These are phyloP conservation scores for Malacoraja senta DNA, from an alignment of 2,797 vertebrate genomes.

Conservation along the genomic window DNA sequence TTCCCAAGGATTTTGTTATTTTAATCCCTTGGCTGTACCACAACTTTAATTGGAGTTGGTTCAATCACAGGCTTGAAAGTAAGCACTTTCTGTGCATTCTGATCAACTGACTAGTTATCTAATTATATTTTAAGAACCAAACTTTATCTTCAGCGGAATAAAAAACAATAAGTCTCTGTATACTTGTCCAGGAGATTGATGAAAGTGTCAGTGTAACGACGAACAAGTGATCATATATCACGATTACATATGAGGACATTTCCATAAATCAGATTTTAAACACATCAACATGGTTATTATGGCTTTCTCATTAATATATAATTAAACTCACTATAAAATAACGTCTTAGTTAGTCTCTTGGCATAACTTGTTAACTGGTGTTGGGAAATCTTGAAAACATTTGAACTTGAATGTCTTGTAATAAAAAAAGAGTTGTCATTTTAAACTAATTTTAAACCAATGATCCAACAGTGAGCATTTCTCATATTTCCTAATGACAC, in stretches of 20 bases:
- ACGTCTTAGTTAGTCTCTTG: background rate
- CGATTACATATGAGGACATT: background rate
- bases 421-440: background rate
- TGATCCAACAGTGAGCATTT: too few relatives aligned
- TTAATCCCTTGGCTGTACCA: background rate
- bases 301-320: background rate
- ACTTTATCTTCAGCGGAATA: background rate
- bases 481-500: too few relatives aligned
- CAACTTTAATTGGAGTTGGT: background rate
- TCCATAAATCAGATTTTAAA: background rate
- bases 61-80: background rate
- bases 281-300: background rate
- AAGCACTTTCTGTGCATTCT: background rate
- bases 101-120: background rate
- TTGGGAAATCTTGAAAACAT: background rate
- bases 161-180: background rate
- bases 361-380: background rate
- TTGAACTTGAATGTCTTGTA: background rate
- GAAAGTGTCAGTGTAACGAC: background rate
- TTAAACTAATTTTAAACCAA: too few relatives aligned
- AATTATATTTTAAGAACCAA: background rate
- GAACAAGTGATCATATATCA: background rate
- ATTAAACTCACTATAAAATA: background rate
- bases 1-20: constrained; percentile 11
- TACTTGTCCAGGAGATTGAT: background rate